Base-by-base conservation (phyloP, 2,888 invertebrate genomes). In the Amblyjoppa fuscipennis region DNA sequence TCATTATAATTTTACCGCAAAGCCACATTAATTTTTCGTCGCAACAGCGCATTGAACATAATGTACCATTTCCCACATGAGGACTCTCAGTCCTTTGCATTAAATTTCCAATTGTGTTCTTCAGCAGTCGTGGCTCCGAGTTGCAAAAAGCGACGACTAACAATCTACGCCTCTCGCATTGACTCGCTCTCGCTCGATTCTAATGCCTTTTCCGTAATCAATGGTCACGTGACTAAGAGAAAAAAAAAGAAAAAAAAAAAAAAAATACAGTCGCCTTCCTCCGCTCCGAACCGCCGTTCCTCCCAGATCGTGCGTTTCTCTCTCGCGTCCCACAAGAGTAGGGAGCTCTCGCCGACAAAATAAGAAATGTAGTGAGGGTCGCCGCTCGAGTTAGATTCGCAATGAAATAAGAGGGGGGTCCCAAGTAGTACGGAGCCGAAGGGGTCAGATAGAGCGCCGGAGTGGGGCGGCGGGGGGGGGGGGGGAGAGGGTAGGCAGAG, bases 391-490 rank as follows among this genome's bases (percentile, higher is more conserved):
- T 73, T 28, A 74, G 59, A 77, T 82, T 76, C 69, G 64, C 64
- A 28, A 61, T 53, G 69, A 69, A 59, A 28, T 16, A 71, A 71
- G 61, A 59, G 51, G 56, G 38, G 45, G 38, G 45, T 53, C 45
- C 25, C 7, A 16, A 25, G 61, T 53, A 38, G 51, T 53, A 71
- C 80, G 77, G 69, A 85, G 82, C 70, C 81, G 77, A 84, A 85
- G 81, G 84, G 87, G 76, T 80, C 80, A 66, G 81, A 83, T 64
- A 34, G 38, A 45, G 13, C 38, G 68, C 25, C 66, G 61, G 56
- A 74, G 64, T 53, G 66, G 61, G 64, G 49, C 68, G 81, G 79
- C 77, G 78, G 38, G 59, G 69, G 38, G 73, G 81, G 76, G 81
- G 78, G 41, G 59, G 51, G 74, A 71, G 71, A 71, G 69, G 49